A percentile compares a stretch with the other conserved stretches of the same genome.
Conservation (phyloP, 2,797 vertebrate genomes). For the Eurystomus glaucurus region DNA sequence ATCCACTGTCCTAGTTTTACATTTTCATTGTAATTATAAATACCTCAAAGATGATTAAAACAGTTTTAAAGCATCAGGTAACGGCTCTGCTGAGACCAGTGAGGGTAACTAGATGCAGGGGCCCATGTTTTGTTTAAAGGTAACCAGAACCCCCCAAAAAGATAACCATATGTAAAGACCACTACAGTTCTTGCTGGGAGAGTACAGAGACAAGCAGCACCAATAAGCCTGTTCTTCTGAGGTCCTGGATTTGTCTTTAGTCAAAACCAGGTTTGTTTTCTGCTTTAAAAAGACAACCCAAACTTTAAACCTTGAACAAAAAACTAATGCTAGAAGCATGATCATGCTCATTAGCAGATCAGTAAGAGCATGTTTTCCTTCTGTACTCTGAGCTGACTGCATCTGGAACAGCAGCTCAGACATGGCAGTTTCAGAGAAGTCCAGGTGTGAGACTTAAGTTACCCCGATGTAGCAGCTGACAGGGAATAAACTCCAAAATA, state of each 20-base stretch:
- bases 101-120: neutral
- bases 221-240: neutral
- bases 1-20: neutral
- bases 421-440: neutral
- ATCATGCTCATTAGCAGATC: neutral
- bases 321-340: neutral
- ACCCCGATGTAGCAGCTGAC: slow-evolving; percentile 49
- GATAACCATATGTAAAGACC: neutral
- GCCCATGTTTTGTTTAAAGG: neutral
- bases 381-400: slow-evolving; percentile 2
- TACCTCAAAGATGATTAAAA: neutral
- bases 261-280: neutral
- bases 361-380: neutral
- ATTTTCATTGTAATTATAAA: neutral
- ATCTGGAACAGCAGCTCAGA: neutral
- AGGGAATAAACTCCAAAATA: slow-evolving; percentile 74
- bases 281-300: neutral
- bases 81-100: neutral
- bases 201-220: neutral
- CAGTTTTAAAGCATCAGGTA: neutral
- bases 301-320: neutral
- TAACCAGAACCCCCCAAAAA: neutral
- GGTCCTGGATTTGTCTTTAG: neutral
- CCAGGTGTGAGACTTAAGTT: slow-evolving; percentile 43
- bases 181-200: neutral